Base-by-base conservation (phyloP, 2,888 invertebrate genomes). In the Eilema depressum region DNA sequence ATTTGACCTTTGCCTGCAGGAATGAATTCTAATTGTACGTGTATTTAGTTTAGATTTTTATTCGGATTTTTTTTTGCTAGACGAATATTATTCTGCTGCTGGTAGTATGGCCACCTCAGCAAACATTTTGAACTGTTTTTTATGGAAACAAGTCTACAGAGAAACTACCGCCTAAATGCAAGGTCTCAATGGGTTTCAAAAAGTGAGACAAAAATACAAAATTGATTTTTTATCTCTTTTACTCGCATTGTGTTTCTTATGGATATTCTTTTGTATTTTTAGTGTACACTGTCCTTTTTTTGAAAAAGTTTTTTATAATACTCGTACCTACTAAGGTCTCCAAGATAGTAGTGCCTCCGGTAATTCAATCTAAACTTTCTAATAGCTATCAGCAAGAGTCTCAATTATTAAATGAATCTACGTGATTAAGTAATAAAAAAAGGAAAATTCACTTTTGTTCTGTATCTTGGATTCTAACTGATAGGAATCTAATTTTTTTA, bases 21-120 rank as follows among this genome's bases (percentile, higher is more conserved):
- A 63, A 59, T 59, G 3, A 63, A 66, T 30, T 62, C 30, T 37
- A 60, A 37, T 14, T 17, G 47, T 64, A 41, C 41, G 41, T 8
- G 17, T 41, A 30, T 59, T 69, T 26, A 70, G 63, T 59, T 69
- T 26, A 70, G 63, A 57, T 23, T 66, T 66, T 23, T 63, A 25
- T 30, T n/a, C 30, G n/a, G n/a, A 61, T n/a, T 33, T 33, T 2
- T 17, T 12, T 28, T 14, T 30, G 23, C 2, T 3, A 20, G 5
- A 28, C 3, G 8, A 61, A 14, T 59, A 25, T 59, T 59, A 5
- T 12, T 26, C 4, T 59, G 26, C 17, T 17, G n/a, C n/a, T 56
- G n/a, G 14, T 57, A 37, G 12, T 37, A n/a, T n/a, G n/a, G n/a
- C 2, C 4, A 41, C 41, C 17, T 41, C 17, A 41, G 41, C 3